phyloP scores from a whole-genome alignment of 1,140 invertebrate genomes.

The Myzus persicae region DNA sequence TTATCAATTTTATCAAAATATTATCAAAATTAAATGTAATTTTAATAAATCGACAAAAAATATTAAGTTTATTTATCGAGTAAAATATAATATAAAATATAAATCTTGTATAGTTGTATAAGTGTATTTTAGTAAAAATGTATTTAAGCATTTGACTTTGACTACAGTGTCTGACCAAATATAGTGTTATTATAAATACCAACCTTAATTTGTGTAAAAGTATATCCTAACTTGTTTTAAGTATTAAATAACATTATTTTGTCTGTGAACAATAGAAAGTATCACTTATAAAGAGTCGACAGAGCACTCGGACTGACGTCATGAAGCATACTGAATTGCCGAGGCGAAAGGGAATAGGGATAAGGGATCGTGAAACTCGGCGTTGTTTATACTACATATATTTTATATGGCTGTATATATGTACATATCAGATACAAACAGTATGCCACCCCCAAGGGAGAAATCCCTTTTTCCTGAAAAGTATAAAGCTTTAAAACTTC shows the following conservation, averaged over 20 bases:
- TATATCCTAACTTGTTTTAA: not conserved
- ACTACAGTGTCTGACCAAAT: not conserved
- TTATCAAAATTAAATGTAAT: not conserved
- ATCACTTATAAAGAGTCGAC: constrained; percentile 17
- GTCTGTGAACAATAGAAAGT: not conserved
- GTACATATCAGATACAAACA: not conserved
- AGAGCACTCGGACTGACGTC: constrained; percentile 9
- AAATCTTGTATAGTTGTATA: not conserved
- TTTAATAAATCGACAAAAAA: not conserved
- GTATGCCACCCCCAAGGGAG: constrained; percentile 40
- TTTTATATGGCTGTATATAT: not conserved
- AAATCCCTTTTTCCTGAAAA: constrained; percentile 34
- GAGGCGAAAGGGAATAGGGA: constrained; percentile 38
- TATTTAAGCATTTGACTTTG: not conserved
- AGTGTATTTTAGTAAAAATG: not conserved
- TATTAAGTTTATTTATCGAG: not conserved
- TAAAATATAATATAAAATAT: not conserved
- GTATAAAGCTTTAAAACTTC: not conserved
- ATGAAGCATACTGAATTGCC: constrained; percentile 27
- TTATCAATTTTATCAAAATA: too few relatives aligned
- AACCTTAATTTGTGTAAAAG: not conserved
- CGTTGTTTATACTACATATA: constrained; percentile 53
- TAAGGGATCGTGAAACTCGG: constrained; percentile 21
- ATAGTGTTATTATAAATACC: not conserved
- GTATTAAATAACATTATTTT: not conserved